Base-by-base conservation (phyloP, 1,140 invertebrate species). In the Pygmarrhopalites habei region DNA sequence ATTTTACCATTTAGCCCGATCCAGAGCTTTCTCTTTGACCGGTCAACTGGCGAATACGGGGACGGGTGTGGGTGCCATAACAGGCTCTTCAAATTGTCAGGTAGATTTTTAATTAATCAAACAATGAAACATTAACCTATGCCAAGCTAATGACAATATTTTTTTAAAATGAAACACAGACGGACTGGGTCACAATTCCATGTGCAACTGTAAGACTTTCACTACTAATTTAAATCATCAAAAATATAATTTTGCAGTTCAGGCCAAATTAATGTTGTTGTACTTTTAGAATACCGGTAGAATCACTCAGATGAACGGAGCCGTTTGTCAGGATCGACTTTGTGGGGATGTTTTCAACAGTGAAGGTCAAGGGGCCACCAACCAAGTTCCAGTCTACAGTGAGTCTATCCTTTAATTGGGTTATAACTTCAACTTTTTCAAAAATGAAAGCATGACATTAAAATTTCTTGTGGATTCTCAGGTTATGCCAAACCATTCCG, bases 401-500 rank as follows among this genome's bases (percentile, higher is more conserved):
- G 74, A 82, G 81, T 81, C n/a, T n/a, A n/a, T n/a, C n/a, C n/a
- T n/a, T n/a, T n/a, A n/a, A n/a, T n/a, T n/a, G n/a, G n/a, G n/a
- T n/a, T n/a, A n/a, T n/a, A n/a, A n/a, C n/a, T n/a, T n/a, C n/a
- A n/a, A 30, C 19, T 19, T 28, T 29, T n/a, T 21, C 25, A 19
- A 58, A 21, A 55, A 55, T 2, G 61, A 23, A 23, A 29, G 14
- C 17, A n/a, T n/a, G n/a, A n/a, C n/a, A n/a, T n/a, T n/a, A n/a
- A n/a, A n/a, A n/a, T n/a, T n/a, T n/a, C n/a, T n/a, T n/a, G n/a
- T n/a, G n/a, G n/a, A n/a, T n/a, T n/a, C n/a, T n/a, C 25, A 89
- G 87, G 86, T 73, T 87, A 80, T 44, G 84, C 88, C 12, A 86
- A 86, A 68, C 88, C 88, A 0, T 90, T 90, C 65, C 78, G 86